phyloP scores from a whole-genome alignment of 2,888 invertebrate genomes.

The Drosophila neonasuta region DNA sequence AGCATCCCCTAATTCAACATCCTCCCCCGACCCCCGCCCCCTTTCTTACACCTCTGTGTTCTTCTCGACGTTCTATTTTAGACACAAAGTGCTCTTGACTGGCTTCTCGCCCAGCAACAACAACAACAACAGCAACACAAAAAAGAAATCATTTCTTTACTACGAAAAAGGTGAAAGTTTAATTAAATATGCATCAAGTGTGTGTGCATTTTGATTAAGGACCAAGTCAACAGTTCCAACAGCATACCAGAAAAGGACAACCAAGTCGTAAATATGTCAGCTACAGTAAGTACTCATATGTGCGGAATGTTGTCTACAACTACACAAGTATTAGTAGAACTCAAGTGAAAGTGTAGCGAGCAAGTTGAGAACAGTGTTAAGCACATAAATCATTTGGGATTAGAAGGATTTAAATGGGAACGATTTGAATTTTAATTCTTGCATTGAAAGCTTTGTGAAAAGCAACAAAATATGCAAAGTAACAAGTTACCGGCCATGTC shows the following conservation, averaged over 20 bases:
- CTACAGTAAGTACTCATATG: conserved; percentile 19
- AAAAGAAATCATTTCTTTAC: conserved; percentile 13
- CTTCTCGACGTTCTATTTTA: background rate
- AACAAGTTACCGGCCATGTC: too few species aligned
- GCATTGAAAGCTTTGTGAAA: too few species aligned
- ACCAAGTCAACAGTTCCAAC: conserved; percentile 32
- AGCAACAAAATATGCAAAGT: too few species aligned
- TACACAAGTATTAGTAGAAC: background rate
- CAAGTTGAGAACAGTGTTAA: too few species aligned
- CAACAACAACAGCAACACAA: background rate
- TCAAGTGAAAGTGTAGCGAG: background rate
- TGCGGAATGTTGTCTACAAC: conserved; percentile 1
- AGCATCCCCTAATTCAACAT: conserved; percentile 1
- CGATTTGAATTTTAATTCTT: background rate
- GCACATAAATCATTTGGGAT: background rate
- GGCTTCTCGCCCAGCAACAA: conserved; percentile 5
- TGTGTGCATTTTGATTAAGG: conserved; percentile 60
- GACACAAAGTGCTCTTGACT: conserved; percentile 52
- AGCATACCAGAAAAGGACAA: conserved; percentile 15
- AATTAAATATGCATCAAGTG: conserved; percentile 72
- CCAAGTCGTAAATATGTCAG: background rate
- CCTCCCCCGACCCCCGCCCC: too few species aligned
- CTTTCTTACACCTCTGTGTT: background rate
- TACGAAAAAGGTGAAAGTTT: conserved; percentile 62
- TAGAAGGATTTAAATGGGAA: background rate